Conservation (phyloP, 2,113 vertebrate species). For the Neopipo cinnamomea region DNA sequence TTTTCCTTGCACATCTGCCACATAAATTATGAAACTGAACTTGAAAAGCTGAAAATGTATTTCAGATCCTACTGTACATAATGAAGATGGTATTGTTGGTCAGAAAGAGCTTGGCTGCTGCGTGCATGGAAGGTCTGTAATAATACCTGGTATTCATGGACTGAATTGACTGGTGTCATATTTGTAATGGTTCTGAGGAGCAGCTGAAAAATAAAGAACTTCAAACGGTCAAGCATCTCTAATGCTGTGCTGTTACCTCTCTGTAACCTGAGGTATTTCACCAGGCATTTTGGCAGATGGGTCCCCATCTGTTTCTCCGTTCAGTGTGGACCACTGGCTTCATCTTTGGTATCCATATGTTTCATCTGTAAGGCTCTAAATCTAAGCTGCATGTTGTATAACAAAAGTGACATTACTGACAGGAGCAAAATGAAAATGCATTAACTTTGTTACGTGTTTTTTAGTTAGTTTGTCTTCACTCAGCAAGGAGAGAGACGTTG, state of each 20-base stretch:
- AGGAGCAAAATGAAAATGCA: slow-evolving; percentile 45
- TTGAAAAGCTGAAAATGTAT: slow-evolving; percentile 69
- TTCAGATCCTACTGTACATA: slow-evolving; percentile 20
- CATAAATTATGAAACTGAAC: slow-evolving; percentile 69
- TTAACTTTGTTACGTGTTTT: slow-evolving; percentile 4
- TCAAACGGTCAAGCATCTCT: background rate
- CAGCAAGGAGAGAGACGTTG: background rate
- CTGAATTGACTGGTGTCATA: background rate
- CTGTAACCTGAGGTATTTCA: slow-evolving; percentile 42
- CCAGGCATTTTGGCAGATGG: slow-evolving; percentile 60
- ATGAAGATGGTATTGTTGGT: background rate
- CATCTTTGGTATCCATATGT: slow-evolving; percentile 47
- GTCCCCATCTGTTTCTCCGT: slow-evolving; percentile 15
- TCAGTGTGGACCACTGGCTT: slow-evolving; percentile 38
- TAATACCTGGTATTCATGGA: background rate
- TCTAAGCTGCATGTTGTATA: slow-evolving; percentile 41
- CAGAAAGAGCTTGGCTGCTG: background rate
- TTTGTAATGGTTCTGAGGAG: background rate
- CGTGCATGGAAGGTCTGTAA: background rate
- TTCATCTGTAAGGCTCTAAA: slow-evolving; percentile 52
- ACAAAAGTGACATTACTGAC: slow-evolving; percentile 53
- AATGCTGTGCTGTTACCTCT: slow-evolving; percentile 28
- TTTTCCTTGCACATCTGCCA: slow-evolving; percentile 76
- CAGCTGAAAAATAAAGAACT: background rate
- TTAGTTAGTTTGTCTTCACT: background rate